A percentile compares a stretch with the other conserved stretches of the same genome.
These are phyloP conservation scores for Drosophila anomelani DNA, from an alignment of 2,888 invertebrate species.

Conservation along the genomic window DNA sequence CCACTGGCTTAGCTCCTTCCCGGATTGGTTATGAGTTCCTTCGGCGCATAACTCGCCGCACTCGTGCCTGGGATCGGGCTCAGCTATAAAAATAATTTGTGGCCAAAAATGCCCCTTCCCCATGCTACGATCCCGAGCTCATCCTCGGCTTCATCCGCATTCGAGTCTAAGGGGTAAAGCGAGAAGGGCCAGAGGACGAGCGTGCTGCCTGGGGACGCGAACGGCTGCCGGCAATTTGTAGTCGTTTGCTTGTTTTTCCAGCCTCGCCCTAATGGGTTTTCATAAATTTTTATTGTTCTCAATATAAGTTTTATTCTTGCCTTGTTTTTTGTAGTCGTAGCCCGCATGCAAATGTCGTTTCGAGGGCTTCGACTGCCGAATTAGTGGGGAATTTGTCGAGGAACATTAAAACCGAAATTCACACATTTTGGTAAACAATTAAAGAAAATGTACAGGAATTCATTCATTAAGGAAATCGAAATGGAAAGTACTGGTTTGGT, in stretches of 20 bases:
- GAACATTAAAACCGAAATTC: conserved; percentile 25
- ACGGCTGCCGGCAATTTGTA: conserved; percentile 77
- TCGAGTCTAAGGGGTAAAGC: conserved; percentile 37
- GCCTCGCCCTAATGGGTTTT: conserved; percentile 75
- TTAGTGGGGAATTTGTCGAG: conserved; percentile 51
- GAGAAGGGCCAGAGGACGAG: conserved; percentile 4
- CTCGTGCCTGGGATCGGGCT: conserved; percentile 60
- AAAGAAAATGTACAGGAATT: not conserved
- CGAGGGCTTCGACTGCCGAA: conserved; percentile 43
- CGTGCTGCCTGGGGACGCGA: conserved; percentile 37
- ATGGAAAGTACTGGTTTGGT: not conserved
- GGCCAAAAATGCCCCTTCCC: conserved; percentile 51
- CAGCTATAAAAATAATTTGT: conserved; percentile 81
- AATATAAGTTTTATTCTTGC: conserved; percentile 63
- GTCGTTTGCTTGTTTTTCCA: conserved; percentile 77
- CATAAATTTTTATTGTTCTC: conserved; percentile 78
- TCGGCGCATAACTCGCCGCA: conserved; percentile 66
- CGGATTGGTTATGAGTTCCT: conserved; percentile 50
- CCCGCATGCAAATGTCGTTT: conserved; percentile 64
- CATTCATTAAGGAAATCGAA: not conserved
- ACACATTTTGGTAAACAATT: not conserved
- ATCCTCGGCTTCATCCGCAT: conserved; percentile 8
- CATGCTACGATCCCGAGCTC: conserved; percentile 19
- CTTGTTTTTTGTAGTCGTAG: conserved; percentile 13
- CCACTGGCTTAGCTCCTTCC: conserved; percentile 60